Evolutionary conservation across 2,113 vertebrate genomes (phyloP), one percentile per base, ranked within the genome.

Genomic region (Hemiscyllium ocellatum): DNA sequence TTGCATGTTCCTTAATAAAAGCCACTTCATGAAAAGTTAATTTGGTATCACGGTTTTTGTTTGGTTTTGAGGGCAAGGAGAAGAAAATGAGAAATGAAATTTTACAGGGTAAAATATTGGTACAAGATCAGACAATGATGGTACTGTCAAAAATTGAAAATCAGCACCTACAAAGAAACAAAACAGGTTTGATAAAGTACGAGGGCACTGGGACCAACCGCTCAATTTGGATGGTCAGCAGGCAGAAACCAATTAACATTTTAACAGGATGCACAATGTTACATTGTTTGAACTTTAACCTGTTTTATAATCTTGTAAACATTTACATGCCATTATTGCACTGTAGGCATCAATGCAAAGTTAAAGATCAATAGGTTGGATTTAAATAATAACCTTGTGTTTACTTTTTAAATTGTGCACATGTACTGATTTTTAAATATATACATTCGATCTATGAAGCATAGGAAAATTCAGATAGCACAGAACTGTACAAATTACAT

Each of bases 291-390:
- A 95, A 22, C 69, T 50, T 95, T 52, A 95, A 70, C 68, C 68
- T 76, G 69, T 4, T 72, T 95, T 29, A 72, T 52, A 95, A 7
- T 26, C 69, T 26, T 95, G 94, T 95, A 95, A 95, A 95, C 94
- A 47, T 95, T 52, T 72, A 52, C 68, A 70, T 95, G 94, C 47
- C 72, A 76, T 90, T 95, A 95, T 95, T 95, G 93, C 93, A 72
- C 93, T 50, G 68, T 69, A 52, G 69, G 50, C 47, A 90, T 52
- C 72, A 70, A 50, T 95, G 69, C 69, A 72, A 95, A 50, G 22
- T 33, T 47, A 76, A 95, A 95, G 68, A 95, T 95, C 68, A 70
- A 94, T 68, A 95, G 47, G 52, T 7, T 95, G n/a, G 26, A 95
- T 95, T 95, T 72, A 52, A 95, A 70, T 17, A 4, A 76, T 47